Evolutionary conservation across 2,797 vertebrate genomes (phyloP), one percentile per base, ranked within the genome.

Genomic region (Rhinichthys osculus): DNA sequence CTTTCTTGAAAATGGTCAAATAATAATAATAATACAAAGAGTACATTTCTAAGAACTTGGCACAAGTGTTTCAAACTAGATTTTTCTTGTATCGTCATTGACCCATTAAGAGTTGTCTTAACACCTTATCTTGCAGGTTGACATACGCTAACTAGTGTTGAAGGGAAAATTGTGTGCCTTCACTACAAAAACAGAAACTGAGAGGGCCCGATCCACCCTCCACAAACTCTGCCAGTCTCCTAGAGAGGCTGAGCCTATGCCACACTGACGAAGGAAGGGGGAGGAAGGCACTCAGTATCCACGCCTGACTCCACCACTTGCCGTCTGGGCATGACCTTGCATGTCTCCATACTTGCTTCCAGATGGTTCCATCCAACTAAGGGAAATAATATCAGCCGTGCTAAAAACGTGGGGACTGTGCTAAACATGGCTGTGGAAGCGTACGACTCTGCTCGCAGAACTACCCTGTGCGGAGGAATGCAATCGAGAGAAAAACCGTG

Each of bases 401-500:
- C 52, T 73, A 23, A 64, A 74, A 74, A 86, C 13, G 42, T 78
- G 62, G 86, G 54, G 42, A 74, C 84, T 38, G 82, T 78, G 64
- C 70, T 82, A 74, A 86, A 84, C 66, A 84, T 54, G 57, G 64
- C 50, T 40, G 72, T n/a, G 13, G 73, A 62, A 42, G 83, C 21
- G 4, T 52, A 40, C 72, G 11, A 27, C 19, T 52, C 57, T n/a
- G 40, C 71, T 83, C 13, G 14, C 57, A 76, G 38, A 59, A 19
- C 54, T 59, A 50, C 67, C 52, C 52, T 2, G 27, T 79, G 83
- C 7, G 44, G 70, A 81, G 23, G 78, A 85, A 85, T 85, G 78
- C 70, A 73, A 54, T 85, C 42, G 50, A 81, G 54, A 77, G 80
- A 57, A 84, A 87, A 83, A 47, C 77, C 88, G 89, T 93, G 92